These are phyloP conservation scores for Ochotona curzoniae DNA, from an alignment of 2,113 vertebrate genomes.

Conservation along the genomic window DNA sequence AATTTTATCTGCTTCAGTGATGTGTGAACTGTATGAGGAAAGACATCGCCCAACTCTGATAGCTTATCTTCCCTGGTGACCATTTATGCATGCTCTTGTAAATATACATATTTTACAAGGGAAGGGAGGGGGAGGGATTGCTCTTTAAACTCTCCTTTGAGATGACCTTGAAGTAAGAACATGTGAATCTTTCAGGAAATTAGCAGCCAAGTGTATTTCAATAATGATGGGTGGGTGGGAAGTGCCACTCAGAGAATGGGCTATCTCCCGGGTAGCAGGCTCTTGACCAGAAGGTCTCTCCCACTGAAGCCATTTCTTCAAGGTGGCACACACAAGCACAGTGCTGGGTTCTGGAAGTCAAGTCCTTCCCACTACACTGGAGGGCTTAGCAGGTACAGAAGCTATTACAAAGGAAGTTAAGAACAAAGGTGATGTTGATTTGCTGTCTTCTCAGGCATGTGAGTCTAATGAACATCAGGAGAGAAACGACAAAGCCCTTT, in stretches of 20 bases:
- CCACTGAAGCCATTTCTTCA: conserved; percentile 76
- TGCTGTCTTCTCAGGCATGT: conserved; percentile 45
- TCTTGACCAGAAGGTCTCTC: conserved; percentile 85
- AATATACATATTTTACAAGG: conserved; percentile 94
- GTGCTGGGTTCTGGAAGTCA: conserved; percentile 1
- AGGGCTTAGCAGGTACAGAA: background rate
- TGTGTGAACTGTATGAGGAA: conserved; percentile 95
- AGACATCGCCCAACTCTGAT: conserved; percentile 96
- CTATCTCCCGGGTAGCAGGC: conserved; percentile 80
- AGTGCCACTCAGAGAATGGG: conserved; percentile 87
- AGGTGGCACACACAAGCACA: conserved; percentile 68
- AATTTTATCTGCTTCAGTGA: conserved; percentile 98
- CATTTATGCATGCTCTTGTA: conserved; percentile 96
- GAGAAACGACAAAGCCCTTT: conserved; percentile 38
- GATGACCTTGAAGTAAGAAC: conserved; percentile 91
- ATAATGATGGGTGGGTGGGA: conserved; percentile 87
- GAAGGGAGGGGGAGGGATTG: conserved; percentile 77
- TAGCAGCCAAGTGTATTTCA: conserved; percentile 87
- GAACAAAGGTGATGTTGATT: conserved; percentile 49
- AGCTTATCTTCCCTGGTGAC: conserved; percentile 95
- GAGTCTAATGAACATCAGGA: conserved; percentile 34
- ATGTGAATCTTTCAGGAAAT: conserved; percentile 91
- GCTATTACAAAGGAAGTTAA: conserved; percentile 57
- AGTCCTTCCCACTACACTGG: conserved; percentile 22
- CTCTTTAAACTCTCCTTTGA: conserved; percentile 89